A percentile compares a stretch with the other conserved stretches of the same genome.
phyloP scores from a whole-genome alignment of 2,888 invertebrate genomes.

The Odontothrips loti region DNA sequence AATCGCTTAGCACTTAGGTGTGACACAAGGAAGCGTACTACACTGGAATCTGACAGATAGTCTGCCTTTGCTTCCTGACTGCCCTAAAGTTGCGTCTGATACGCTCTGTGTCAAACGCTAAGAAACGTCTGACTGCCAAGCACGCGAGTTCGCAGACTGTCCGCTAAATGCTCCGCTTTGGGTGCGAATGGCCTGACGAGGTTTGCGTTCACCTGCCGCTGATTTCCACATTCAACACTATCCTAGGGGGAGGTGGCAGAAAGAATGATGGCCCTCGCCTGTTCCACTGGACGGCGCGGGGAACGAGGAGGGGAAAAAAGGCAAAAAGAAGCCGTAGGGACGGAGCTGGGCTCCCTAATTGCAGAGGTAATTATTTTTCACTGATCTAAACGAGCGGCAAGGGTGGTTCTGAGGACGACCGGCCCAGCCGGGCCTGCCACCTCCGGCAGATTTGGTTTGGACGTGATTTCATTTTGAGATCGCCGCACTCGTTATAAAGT shows the following conservation, averaged over 20 bases:
- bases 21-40: too few species aligned
- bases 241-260: not conserved
- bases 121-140: too few species aligned
- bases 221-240: conserved; percentile 4
- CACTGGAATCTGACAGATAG: too few species aligned
- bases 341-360: not conserved
- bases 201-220: not conserved
- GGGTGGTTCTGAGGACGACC: not conserved
- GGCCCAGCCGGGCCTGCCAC: not conserved
- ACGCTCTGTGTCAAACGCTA: too few species aligned
- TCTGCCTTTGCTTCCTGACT: too few species aligned
- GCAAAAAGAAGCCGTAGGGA: not conserved
- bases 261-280: not conserved
- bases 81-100: too few species aligned
- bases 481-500: not conserved
- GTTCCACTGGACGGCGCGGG: too few species aligned
- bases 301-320: too few species aligned
- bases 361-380: conserved; percentile 20
- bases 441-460: not conserved
- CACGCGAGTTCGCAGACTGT: too few species aligned
- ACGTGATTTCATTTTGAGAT: not conserved
- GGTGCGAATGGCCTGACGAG: not conserved
- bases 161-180: not conserved
- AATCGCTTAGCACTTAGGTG: too few species aligned
- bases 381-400: conserved; percentile 13